Evolutionary conservation across 2,888 invertebrate genomes (phyloP), one percentile per base, ranked within the genome.

Genomic region (Zootermopsis nevadensis): DNA sequence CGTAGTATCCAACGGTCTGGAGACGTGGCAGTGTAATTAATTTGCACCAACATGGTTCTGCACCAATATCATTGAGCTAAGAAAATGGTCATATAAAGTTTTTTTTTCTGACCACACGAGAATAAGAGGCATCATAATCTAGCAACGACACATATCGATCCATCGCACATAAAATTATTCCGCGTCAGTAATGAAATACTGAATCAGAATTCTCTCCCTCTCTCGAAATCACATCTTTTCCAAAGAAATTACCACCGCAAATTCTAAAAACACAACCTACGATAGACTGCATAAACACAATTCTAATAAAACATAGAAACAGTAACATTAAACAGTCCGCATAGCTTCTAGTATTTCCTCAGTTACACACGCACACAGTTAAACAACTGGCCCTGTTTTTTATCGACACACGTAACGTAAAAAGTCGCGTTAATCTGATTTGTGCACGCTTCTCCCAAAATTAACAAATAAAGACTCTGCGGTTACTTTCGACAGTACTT

Each of bases 41-140:
- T 77, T 77, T 55, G 77, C 77, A 77, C 77, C 42, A 48, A 24
- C 48, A 77, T 30, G 77, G 48, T 48, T 77, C 77, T 30, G 48
- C 77, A 77, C 77, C 77, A 77, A 53, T 55, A 42, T 77, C 77
- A 33, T 77, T 77, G 77, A 77, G 77, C 77, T 77, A 24, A 55
- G 53, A 77, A 27, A 77, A 77, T 55, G 69, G 69, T 69, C 69
- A 15, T 22, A 19, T 31, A 24, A 10, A 33, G 33, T 33, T 15
- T 33, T 22, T 69, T 22, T 31, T n/a, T n/a, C n/a, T 33, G 33
- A 69, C 69, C 33, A 69, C 19, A 33, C 33, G 8, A 27, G n/a
- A 67, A 67, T 31, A 6, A 60, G 4, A 2, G 12, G 33, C 69
- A 69, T 22, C 30, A 33, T 60, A 27, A 60, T 27, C 6, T 8